Percentiles rank a stretch among this genome's conserved stretches.
These are phyloP conservation scores for Sporophila hypoxantha DNA, from an alignment of 2,113 vertebrate genomes.

Conservation along the genomic window DNA sequence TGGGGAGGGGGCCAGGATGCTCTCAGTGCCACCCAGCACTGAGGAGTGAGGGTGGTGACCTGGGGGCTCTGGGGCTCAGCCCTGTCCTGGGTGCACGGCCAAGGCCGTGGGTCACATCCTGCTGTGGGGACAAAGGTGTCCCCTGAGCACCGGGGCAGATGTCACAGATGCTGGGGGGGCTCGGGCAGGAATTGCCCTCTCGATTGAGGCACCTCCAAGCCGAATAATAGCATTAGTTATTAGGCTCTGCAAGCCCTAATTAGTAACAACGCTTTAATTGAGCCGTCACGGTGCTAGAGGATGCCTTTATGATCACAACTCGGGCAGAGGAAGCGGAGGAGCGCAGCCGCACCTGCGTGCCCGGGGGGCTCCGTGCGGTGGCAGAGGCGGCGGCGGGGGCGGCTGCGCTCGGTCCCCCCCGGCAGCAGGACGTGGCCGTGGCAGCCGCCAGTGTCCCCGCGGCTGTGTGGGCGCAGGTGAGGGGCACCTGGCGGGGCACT, in stretches of 20 bases:
- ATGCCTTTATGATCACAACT: not conserved
- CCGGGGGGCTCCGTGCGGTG: not conserved
- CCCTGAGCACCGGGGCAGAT: fast-evolving
- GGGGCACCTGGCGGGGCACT: no score
- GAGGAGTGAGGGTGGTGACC: not conserved
- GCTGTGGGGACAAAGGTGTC: not conserved
- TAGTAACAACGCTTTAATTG: not conserved
- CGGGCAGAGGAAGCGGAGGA: not conserved
- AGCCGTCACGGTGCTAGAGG: not conserved
- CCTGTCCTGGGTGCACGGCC: not conserved
- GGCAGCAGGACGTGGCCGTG: not conserved
- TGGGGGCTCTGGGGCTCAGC: not conserved
- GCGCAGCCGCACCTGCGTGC: not conserved
- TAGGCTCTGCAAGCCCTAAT: not conserved
- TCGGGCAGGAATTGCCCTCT: fast-evolving
- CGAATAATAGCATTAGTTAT: not conserved
- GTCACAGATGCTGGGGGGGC: fast-evolving
- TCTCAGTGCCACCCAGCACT: fast-evolving
- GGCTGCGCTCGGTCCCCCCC: not conserved
- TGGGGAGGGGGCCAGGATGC: fast-evolving
- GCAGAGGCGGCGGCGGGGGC: not conserved
- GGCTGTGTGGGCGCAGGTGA: not conserved
- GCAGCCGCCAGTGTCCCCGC: not conserved
- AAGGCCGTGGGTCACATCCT: not conserved
- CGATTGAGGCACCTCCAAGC: not conserved